Base-by-base conservation (phyloP, 2,888 invertebrate genomes). In the Drosophila testacea region DNA sequence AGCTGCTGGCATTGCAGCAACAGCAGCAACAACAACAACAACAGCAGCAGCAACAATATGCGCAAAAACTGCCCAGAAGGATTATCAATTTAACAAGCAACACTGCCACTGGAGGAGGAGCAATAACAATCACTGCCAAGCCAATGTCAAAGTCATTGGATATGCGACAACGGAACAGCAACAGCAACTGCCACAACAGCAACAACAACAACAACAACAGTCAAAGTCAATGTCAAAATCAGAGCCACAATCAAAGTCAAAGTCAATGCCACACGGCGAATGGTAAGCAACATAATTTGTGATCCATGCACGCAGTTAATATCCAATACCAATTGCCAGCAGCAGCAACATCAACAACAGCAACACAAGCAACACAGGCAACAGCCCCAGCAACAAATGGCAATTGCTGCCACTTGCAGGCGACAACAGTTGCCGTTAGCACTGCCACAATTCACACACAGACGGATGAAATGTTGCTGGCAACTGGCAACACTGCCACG, bases 361-460 rank as follows among this genome's bases (percentile, higher is more conserved):
- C 64, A 52, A 59, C 62, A 75, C 41, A 44, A 42, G 36, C 77
- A 56, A 27, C 69, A 27, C 27, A 48, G 57, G 50, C 79, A 42
- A 10, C 41, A 41, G 9, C 42, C 22, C 2, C 36, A 36, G 36
- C 70, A 78, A 63, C 72, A 65, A 48, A 66, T 22, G 77, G 80
- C 73, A 77, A 73, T 48, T 77, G 75, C 67, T 77, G 77, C 42
- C 75, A 71, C 44, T 7, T 52, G 73, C 41, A 41, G 51, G 50
- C 73, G 51, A 39, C 70, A 32, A 30, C 48, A 59, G 57, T 22
- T 22, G 22, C 79, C 41, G 54, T 76, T 36, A 86, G 83, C 56
- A 91, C 91, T 68, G 91, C 89, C 41, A 91, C 91, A 64, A 92
- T 91, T 32, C 90, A 92, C 79, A 92, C 92, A 44, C 92, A 92